Evolutionary conservation across 2,113 vertebrate species (phyloP).

Genomic region (Corythaixoides concolor): DNA sequence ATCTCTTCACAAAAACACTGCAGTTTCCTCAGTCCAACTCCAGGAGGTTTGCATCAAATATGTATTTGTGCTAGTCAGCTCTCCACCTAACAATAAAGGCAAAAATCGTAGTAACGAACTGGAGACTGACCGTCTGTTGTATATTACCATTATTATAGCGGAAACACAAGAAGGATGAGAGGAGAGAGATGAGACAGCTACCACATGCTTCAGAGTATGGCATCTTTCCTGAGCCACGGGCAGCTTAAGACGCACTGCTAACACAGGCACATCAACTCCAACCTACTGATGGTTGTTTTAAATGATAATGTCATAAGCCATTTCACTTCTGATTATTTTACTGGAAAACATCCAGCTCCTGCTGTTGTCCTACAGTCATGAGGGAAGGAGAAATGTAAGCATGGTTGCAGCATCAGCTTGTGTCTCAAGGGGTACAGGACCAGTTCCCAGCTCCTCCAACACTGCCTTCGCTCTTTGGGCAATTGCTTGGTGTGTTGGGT

Average conservation of each 20-base stretch:
- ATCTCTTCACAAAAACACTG: not conserved
- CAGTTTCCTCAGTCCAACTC: not conserved
- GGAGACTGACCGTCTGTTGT: not conserved
- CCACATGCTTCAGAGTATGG: not conserved
- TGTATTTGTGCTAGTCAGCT: not conserved
- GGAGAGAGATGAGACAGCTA: not conserved
- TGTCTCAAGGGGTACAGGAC: not conserved
- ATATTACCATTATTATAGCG: not conserved
- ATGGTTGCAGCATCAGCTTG: not conserved
- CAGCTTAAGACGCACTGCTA: not conserved
- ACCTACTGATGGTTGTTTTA: not conserved
- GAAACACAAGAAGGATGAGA: not conserved
- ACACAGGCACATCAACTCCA: not conserved
- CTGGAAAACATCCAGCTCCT: not conserved
- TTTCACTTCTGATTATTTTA: not conserved
- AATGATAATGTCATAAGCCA: not conserved
- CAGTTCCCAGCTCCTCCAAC: not conserved
- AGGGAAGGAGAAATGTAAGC: not conserved
- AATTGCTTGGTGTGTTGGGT: not conserved
- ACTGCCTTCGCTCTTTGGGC: not conserved
- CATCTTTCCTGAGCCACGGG: not conserved
- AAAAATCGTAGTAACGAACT: not conserved
- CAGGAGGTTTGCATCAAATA: not conserved
- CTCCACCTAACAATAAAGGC: not conserved
- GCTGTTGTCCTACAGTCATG: not conserved